Conservation (phyloP, 2,888 invertebrate species). For the Vandiemenella viatica region DNA sequence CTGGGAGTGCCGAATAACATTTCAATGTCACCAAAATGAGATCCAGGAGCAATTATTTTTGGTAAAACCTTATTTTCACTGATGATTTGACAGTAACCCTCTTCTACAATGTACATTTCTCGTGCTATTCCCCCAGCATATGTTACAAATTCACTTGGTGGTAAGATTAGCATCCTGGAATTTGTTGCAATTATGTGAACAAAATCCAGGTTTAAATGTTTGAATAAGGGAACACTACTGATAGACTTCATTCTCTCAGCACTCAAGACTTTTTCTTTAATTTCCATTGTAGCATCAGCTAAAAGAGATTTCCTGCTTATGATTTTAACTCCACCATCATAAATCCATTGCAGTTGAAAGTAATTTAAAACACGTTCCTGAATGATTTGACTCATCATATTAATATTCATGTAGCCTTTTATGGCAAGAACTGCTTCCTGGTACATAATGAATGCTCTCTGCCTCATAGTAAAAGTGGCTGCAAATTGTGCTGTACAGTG, state of each 20-base stretch:
- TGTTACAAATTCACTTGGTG: not conserved
- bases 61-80: not conserved
- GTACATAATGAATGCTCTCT: not conserved
- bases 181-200: not conserved
- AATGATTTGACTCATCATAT: not conserved
- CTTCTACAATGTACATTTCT: slow-evolving; percentile 23
- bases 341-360: not conserved
- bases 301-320: not conserved
- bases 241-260: slow-evolving; percentile 33
- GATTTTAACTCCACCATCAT: not conserved
- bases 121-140: not conserved
- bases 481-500: not conserved
- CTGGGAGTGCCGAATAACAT: not conserved
- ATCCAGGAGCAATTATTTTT: not conserved
- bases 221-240: slow-evolving; percentile 30
- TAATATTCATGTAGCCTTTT: not conserved
- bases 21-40: slow-evolving; percentile 16
- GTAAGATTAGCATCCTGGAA: not conserved
- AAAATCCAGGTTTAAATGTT: slow-evolving; percentile 23
- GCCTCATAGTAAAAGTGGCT: not conserved
- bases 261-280: slow-evolving; percentile 26
- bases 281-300: not conserved
- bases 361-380: not conserved
- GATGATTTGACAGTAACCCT: slow-evolving; percentile 18
- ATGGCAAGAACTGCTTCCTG: not conserved